Evolutionary conservation across 2,888 invertebrate genomes (phyloP).

Genomic region (Pachydiplax longipennis): DNA sequence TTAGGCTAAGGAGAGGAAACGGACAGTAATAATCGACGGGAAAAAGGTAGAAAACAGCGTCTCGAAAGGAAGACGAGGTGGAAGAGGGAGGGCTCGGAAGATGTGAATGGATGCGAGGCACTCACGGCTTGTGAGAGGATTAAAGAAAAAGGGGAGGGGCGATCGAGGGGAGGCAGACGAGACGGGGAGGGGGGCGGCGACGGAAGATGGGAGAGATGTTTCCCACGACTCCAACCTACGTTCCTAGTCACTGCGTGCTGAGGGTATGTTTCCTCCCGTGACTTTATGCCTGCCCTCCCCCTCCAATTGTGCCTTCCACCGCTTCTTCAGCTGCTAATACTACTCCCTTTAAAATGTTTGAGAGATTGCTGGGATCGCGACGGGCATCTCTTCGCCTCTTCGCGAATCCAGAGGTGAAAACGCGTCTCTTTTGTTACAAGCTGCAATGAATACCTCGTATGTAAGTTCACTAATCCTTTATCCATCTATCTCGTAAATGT

Average conservation of each 20-base stretch:
- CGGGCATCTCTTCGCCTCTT: no score
- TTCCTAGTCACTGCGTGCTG: slow-evolving; percentile 35
- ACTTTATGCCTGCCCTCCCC: neutral
- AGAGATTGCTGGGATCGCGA: no score
- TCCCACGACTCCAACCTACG: slow-evolving; percentile 40
- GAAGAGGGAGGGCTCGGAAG: neutral
- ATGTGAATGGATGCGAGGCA: neutral
- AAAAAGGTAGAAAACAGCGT: neutral
- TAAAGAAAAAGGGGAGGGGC: neutral
- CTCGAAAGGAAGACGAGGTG: neutral
- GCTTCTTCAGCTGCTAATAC: no score
- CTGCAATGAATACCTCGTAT: no score
- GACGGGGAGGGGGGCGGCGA: neutral
- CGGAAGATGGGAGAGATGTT: neutral
- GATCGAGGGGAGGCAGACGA: neutral
- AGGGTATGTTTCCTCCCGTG: neutral
- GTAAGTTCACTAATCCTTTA: no score
- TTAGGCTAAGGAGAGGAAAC: no score
- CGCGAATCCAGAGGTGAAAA: no score
- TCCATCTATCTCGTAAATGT: no score
- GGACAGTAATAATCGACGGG: neutral
- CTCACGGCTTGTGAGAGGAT: neutral
- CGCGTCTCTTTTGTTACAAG: no score
- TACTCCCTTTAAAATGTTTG: no score
- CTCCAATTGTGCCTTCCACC: neutral